These are phyloP conservation scores for Ptychoptera albimana DNA, from an alignment of 2,888 invertebrate genomes.

Conservation along the genomic window DNA sequence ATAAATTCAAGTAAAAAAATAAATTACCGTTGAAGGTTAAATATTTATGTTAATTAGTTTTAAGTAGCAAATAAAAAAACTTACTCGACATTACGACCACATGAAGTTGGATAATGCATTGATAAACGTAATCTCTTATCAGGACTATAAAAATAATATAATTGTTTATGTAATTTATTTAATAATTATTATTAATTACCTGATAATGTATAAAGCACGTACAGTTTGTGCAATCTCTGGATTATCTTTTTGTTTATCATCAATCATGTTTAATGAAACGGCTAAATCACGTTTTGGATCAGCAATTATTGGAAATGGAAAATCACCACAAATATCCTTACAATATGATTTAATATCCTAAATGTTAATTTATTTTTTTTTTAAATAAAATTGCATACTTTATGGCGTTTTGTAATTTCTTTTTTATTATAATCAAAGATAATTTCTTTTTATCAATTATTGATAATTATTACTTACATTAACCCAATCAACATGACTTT, in stretches of 20 bases:
- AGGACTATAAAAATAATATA: constrained; percentile 35
- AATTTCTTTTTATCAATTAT: not conserved
- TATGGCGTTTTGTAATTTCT: not conserved
- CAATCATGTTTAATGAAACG: constrained; percentile 60
- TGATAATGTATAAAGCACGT: constrained; percentile 58
- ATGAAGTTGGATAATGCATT: constrained; percentile 72
- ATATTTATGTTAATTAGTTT: not conserved
- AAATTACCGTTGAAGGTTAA: constrained; percentile 1
- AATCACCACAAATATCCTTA: constrained; percentile 48
- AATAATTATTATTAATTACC: not conserved
- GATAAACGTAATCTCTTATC: constrained; percentile 61
- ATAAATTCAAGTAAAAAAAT: not conserved
- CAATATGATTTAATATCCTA: constrained; percentile 55
- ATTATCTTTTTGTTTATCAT: constrained; percentile 50
- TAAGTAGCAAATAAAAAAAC: constrained; percentile 19
- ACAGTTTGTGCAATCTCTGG: constrained; percentile 52
- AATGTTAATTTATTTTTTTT: not conserved
- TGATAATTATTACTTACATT: constrained; percentile 31
- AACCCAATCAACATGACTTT: constrained; percentile 62
- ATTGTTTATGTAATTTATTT: not conserved
- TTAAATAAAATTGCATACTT: not conserved
- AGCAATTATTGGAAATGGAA: constrained; percentile 71
- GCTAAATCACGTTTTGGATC: constrained; percentile 58
- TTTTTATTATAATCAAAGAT: not conserved
- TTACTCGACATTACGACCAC: constrained; percentile 74